Base-by-base conservation (phyloP, 2,113 vertebrate species). In the Arothron firmamentum region DNA sequence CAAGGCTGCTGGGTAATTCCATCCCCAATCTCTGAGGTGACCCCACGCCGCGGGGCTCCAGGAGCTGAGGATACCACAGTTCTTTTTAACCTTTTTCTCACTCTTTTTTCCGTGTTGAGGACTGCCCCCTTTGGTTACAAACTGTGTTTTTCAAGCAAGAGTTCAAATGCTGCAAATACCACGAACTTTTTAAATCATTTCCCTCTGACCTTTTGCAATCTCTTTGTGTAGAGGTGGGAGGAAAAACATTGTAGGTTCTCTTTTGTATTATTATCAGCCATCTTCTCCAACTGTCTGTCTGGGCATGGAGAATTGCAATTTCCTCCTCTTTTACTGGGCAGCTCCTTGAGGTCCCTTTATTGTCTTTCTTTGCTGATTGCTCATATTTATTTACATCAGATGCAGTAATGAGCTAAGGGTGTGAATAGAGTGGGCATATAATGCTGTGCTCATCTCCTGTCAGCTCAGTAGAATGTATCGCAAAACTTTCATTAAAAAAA, bases 1-100 rank as follows among this genome's bases (percentile, higher is more conserved):
- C 43, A 50, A 78, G 88, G 88, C 86, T 89, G 84, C 82, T 89
- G 88, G 88, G 86, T 90, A 91, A 91, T 92, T 91, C 89, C 84
- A 88, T 90, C 85, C 83, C 60, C 79, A 70, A 79, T 88, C 88
- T 88, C 85, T 48, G 87, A 91, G 90, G 90, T 91, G 88, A 90
- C 90, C 88, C 84, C 73, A 67, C 7, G 90, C 91, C 84, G 87
- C 82, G 59, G 89, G 91, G 87, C 87, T 84, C 74, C 83, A 77
- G 48, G 74, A 81, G 79, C 76, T 20, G 73, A 88, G 83, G 87
- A 87, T 83, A 80, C 81, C 65, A 54, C 84, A 72, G 62, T 81
- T 78, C 72, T 65, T 73, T 83, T 78, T 84, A 78, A 84, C 88
- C 80, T 87, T 76, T 81, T 70, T 69, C 51, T 69, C 65, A 64